Percentiles rank a stretch among this genome's conserved stretches.
phyloP scores from a whole-genome alignment of 2,113 vertebrate species.

The Tetrao urogallus region DNA sequence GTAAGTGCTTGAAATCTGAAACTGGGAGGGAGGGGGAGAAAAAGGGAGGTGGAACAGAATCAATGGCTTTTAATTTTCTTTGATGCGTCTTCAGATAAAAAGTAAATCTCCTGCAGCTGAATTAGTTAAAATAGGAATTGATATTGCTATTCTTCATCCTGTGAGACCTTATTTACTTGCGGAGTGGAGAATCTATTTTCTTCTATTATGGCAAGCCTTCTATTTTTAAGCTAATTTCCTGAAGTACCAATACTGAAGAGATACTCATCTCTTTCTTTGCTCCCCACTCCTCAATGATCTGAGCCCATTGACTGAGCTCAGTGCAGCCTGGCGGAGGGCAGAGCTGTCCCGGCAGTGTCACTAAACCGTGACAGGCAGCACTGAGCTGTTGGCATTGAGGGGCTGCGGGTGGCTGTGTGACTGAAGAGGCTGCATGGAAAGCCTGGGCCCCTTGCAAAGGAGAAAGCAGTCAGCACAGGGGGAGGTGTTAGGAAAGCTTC shows the following conservation, averaged over 20 bases:
- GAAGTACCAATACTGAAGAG: neutral
- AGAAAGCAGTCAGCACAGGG: neutral
- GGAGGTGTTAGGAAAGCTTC: neutral
- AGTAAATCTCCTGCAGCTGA: neutral
- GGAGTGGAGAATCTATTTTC: constrained; percentile 4
- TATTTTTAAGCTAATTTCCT: constrained; percentile 24
- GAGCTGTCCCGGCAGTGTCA: neutral
- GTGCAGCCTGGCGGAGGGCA: neutral
- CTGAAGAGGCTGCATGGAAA: neutral
- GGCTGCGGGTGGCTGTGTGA: neutral
- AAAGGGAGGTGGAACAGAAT: neutral
- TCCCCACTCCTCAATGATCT: neutral
- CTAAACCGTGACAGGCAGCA: neutral
- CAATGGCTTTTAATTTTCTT: constrained; percentile 64
- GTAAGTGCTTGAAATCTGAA: neutral
- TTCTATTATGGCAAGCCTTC: neutral
- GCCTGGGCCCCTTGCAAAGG: neutral
- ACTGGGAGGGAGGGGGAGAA: neutral
- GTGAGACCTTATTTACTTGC: constrained; percentile 25
- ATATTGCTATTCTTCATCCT: constrained; percentile 21
- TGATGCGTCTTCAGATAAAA: constrained; percentile 50
- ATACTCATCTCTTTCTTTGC: neutral
- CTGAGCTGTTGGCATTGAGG: neutral
- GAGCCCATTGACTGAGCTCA: neutral
- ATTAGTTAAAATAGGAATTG: constrained; percentile 46